These are phyloP conservation scores for Mastomys coucha DNA, from an alignment of 2,113 vertebrate genomes.

Conservation along the genomic window DNA sequence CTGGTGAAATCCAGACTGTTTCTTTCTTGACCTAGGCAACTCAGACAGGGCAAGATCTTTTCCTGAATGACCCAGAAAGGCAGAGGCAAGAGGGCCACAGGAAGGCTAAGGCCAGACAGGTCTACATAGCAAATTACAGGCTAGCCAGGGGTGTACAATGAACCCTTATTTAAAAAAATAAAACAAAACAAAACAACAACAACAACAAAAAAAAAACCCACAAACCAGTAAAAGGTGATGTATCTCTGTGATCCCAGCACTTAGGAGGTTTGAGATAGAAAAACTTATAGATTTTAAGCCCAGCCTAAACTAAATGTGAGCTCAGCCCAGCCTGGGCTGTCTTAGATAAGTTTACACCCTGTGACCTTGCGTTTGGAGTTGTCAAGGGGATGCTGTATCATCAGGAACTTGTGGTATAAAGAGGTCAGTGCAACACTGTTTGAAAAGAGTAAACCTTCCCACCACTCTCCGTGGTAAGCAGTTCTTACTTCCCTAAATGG, in stretches of 20 bases:
- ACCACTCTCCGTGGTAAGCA: neutral
- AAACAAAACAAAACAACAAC: neutral
- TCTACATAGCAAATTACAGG: neutral
- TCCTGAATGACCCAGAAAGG: neutral
- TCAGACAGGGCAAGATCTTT: slow-evolving; percentile 43
- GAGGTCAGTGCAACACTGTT: neutral
- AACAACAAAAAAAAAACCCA: neutral
- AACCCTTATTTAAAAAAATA: neutral
- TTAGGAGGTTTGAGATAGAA: neutral
- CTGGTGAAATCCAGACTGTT: neutral
- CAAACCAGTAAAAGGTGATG: neutral
- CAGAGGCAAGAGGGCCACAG: neutral
- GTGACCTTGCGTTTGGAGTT: slow-evolving; percentile 24
- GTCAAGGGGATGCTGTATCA: neutral
- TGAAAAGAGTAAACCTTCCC: neutral
- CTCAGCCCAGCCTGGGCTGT: neutral
- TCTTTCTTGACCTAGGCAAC: slow-evolving; percentile 24
- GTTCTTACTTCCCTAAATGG: neutral
- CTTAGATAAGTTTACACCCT: neutral
- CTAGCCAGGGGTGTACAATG: neutral
- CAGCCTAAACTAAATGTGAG: neutral
- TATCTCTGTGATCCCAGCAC: neutral
- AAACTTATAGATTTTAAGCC: neutral
- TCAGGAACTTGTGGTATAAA: neutral
- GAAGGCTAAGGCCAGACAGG: neutral